phyloP scores from a whole-genome alignment of 2,888 invertebrate genomes.

The Chymomyza fuscimana region DNA sequence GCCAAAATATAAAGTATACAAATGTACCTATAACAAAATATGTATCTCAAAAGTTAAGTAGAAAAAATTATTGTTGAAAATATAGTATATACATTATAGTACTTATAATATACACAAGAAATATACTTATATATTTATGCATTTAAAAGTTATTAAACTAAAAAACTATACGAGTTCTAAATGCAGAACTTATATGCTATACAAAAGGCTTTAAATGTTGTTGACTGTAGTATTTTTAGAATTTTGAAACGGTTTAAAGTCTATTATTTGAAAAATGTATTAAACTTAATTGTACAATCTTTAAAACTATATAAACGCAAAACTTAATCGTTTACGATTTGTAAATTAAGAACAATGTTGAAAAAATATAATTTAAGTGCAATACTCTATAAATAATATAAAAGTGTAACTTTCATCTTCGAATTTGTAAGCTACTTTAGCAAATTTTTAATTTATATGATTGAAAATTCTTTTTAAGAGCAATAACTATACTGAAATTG shows the following conservation, averaged over 20 bases:
- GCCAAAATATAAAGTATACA: slow-evolving; percentile 56
- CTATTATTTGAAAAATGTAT: background rate
- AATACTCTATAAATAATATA: background rate
- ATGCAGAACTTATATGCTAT: background rate
- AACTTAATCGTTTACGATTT: background rate
- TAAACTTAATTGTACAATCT: background rate
- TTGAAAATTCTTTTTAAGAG: too few species aligned
- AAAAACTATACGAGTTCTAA: background rate
- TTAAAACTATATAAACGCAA: background rate
- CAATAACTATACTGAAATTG: too few species aligned
- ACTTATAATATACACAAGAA: background rate
- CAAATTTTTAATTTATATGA: too few species aligned
- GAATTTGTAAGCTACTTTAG: background rate
- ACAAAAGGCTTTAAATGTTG: slow-evolving; percentile 39
- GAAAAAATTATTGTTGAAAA: slow-evolving; percentile 39
- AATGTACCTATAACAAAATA: slow-evolving; percentile 14
- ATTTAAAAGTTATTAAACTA: slow-evolving; percentile 5
- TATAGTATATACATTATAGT: background rate
- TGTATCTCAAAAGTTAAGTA: slow-evolving; percentile 67
- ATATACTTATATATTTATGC: background rate
- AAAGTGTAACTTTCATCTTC: background rate
- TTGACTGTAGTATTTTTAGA: slow-evolving; percentile 43
- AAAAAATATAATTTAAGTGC: background rate
- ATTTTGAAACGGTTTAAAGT: slow-evolving; percentile 26
- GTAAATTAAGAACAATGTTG: background rate